Percentiles rank a stretch among this genome's conserved stretches.
Conservation (phyloP, 2,888 invertebrate genomes). For the Eupithecia centaureata region DNA sequence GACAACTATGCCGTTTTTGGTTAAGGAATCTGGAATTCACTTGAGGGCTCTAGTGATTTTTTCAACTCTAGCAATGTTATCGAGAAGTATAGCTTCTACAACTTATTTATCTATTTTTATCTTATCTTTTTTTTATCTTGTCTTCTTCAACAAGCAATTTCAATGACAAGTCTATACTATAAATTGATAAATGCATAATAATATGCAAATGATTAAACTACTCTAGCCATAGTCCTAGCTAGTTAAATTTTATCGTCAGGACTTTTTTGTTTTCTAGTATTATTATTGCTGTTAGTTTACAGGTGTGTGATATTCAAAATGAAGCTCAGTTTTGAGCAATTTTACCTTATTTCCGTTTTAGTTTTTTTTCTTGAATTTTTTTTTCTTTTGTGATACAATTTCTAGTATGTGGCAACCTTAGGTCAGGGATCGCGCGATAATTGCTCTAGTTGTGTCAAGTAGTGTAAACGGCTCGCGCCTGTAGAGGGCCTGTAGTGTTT, state of each 20-base stretch:
- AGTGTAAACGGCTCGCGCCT: conserved; percentile 51
- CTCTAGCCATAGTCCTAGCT: too few species aligned
- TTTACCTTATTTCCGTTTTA: neutral
- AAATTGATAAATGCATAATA: too few species aligned
- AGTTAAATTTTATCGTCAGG: neutral
- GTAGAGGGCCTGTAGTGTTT: conserved; percentile 41
- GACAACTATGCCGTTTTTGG: neutral
- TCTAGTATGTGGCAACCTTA: conserved; percentile 26
- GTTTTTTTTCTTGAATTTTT: neutral
- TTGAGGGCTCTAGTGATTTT: neutral
- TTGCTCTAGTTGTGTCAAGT: conserved; percentile 58
- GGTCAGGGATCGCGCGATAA: conserved; percentile 46
- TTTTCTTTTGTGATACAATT: neutral
- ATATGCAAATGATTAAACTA: too few species aligned
- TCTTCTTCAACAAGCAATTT: too few species aligned
- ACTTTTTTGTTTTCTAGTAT: neutral
- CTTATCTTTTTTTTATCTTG: too few species aligned
- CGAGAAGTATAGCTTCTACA: too few species aligned
- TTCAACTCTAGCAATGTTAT: neutral
- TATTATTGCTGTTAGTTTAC: neutral
- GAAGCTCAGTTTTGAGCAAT: neutral
- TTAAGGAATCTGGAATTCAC: neutral
- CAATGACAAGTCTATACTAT: too few species aligned
- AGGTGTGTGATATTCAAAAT: neutral
- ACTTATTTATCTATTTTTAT: too few species aligned